phyloP scores from a whole-genome alignment of 2,113 vertebrate species.

The Halcyon senegalensis region DNA sequence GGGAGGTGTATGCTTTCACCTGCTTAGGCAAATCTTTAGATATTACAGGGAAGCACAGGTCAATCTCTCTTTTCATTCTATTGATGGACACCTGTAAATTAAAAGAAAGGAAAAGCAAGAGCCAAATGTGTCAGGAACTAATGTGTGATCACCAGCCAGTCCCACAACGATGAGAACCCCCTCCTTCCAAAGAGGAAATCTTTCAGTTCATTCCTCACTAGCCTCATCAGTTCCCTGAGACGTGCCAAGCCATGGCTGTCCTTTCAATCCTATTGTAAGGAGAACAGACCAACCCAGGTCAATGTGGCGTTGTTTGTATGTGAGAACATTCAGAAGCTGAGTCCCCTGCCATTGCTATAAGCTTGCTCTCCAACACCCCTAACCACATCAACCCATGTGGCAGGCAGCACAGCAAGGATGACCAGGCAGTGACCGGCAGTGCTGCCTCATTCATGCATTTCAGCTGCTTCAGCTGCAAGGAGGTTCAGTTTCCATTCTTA shows the following conservation, averaged over 20 bases:
- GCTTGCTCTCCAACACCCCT: background rate
- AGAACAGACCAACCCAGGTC: background rate
- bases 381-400: accelerated
- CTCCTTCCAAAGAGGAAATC: background rate
- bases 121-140: background rate
- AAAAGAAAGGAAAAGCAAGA: background rate
- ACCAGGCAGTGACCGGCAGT: background rate
- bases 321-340: background rate
- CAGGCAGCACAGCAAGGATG: background rate
- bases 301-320: background rate
- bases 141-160: background rate
- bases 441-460: background rate
- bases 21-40: background rate
- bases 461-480: background rate
- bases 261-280: background rate
- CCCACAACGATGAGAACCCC: background rate
- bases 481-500: background rate
- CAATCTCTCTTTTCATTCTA: background rate
- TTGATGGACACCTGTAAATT: background rate
- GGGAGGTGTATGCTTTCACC: background rate
- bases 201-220: background rate
- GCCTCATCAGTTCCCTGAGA: background rate
- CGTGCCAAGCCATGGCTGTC: background rate
- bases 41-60: background rate
- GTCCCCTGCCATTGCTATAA: background rate